Percentiles rank a stretch among this genome's conserved stretches.
Evolutionary conservation across 1,140 invertebrate genomes (phyloP).

Genomic region (Penaeus indicus): DNA sequence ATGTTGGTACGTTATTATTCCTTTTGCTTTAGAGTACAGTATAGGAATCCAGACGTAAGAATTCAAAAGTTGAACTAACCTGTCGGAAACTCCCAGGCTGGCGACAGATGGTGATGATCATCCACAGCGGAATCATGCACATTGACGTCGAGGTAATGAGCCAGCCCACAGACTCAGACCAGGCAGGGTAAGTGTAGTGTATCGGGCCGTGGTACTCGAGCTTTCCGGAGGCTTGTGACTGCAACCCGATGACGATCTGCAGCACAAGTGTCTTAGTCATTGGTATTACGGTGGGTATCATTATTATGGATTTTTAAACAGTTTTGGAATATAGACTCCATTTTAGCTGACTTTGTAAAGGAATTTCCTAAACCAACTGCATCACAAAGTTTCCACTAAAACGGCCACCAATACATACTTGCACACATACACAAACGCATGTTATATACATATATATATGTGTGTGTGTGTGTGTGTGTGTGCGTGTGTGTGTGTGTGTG

Average conservation of each 20-base stretch:
- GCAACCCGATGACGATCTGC: slow-evolving; percentile 64
- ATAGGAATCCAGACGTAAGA: no score
- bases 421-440: no score
- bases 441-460: slow-evolving; percentile 17
- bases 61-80: slow-evolving; percentile 70
- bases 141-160: slow-evolving; percentile 80
- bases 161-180: slow-evolving; percentile 83
- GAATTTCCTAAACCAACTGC: no score
- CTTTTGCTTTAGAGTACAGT: no score
- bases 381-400: no score
- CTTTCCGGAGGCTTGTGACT: slow-evolving; percentile 39
- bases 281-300: no score
- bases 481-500: neutral
- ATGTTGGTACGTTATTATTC: no score
- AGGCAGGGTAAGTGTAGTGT: slow-evolving; percentile 79
- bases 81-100: slow-evolving; percentile 76
- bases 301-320: no score
- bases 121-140: slow-evolving; percentile 79
- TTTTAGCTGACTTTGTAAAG: no score
- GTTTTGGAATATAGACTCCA: no score
- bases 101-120: slow-evolving; percentile 74
- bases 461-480: neutral
- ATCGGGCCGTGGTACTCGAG: slow-evolving; percentile 71
- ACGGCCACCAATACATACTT: neutral
- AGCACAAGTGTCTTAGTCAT: neutral